phyloP scores from a whole-genome alignment of 2,113 vertebrate species.

The Platysternon megacephalum region DNA sequence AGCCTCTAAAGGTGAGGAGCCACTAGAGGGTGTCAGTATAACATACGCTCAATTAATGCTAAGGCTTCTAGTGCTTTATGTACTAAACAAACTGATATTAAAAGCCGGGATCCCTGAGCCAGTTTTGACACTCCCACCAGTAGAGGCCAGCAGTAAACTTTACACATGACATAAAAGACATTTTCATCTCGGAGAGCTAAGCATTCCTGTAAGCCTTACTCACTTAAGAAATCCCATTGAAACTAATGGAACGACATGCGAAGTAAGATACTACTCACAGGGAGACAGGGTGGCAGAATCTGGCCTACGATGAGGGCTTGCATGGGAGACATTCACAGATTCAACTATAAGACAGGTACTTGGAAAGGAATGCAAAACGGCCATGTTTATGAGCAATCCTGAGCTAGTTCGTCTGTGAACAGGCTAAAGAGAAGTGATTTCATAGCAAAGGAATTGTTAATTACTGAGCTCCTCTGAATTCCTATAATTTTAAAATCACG shows the following conservation, averaged over 20 bases:
- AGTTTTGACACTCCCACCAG: background rate
- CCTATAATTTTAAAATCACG: constrained; percentile 44
- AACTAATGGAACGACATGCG: background rate
- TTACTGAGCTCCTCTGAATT: constrained; percentile 57
- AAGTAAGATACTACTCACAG: background rate
- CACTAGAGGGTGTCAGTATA: constrained; percentile 52
- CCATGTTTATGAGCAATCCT: constrained; percentile 1
- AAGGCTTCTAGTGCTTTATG: constrained; percentile 28
- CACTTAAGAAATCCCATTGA: background rate
- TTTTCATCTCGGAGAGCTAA: background rate
- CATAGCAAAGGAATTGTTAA: constrained; percentile 42
- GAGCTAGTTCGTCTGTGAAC: constrained; percentile 44
- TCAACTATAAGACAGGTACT: background rate
- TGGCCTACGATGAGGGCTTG: background rate
- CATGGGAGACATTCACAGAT: background rate
- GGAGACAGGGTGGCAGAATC: background rate
- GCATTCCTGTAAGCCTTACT: background rate
- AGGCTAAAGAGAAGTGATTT: background rate
- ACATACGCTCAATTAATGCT: constrained; percentile 60
- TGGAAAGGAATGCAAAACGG: constrained; percentile 23
- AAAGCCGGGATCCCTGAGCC: background rate
- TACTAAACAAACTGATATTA: constrained; percentile 14
- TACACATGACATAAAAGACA: background rate
- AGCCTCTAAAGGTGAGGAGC: constrained; percentile 26
- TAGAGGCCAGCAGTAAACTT: constrained; percentile 9